Evolutionary conservation across 2,797 vertebrate species (phyloP), one percentile per base, ranked within the genome.

Genomic region (Sebastes ruberrimus): DNA sequence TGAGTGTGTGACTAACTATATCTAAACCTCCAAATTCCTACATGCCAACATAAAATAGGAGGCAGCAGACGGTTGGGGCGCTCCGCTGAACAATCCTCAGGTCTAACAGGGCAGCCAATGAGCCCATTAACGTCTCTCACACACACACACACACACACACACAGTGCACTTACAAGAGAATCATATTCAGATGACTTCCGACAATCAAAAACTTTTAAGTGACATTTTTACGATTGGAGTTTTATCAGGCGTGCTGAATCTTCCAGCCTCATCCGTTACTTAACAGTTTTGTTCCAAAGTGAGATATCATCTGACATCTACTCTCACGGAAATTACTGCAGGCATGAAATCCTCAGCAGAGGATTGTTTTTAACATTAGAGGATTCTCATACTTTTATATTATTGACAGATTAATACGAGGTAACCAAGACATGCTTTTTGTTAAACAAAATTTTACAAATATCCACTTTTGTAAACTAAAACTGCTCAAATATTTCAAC

Each of bases 191-290:
- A 49, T 38, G 68, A 78, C 63, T 70, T 77, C 67, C 10, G 18
- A 76, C 28, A 22, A 75, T 67, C 67, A 27, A 28, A 83, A 77
- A 52, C 32, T 67, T 88, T 73, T 70, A 70, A 69, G 52, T 23
- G 73, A 72, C 60, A 56, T 66, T 85, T 80, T 70, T 33, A 63
- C 18, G 69, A 60, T 6, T 5, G 33, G 35, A 65, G 63, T 65
- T 87, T 81, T 33, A 80, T 76, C 30, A 23, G 11, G 11, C 11
- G 18, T 0, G 56, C 59, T 32, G 61, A 42, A 16, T 68, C 33
- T 52, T 57, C 25, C 52, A 7, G 46, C 28, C 25, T 86, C 70
- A 27, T 67, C 82, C 38, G 33, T 56, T 33, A 27, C 63, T 23
- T 2, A 5, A 22, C 55, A 9, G 33, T 66, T 65, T 46, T 6